phyloP scores from a whole-genome alignment of 2,888 invertebrate genomes.

The Antitype chi region DNA sequence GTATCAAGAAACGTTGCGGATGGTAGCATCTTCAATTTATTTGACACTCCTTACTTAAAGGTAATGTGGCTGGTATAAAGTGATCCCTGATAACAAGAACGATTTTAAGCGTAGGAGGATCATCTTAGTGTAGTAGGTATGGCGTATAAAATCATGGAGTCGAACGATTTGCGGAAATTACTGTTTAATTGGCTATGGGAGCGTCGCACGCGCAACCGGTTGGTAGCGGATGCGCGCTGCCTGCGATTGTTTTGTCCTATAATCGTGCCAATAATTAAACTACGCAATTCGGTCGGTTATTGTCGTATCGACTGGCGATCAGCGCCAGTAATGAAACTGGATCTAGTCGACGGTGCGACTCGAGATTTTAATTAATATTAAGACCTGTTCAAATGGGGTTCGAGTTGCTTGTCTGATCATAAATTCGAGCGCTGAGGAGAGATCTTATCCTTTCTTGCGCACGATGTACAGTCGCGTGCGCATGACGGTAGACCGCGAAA shows the following conservation, averaged over 20 bases:
- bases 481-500: neutral
- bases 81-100: constrained; percentile 20
- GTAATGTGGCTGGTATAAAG: constrained; percentile 41
- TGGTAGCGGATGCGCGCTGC: constrained; percentile 44
- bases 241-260: constrained; percentile 54
- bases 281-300: constrained; percentile 49
- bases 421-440: constrained; percentile 38
- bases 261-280: constrained; percentile 54
- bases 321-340: constrained; percentile 52
- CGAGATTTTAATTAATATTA: constrained; percentile 66
- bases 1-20: constrained; percentile 51
- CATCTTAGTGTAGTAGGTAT: constrained; percentile 18
- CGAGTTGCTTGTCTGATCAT: constrained; percentile 59
- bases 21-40: constrained; percentile 70
- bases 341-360: constrained; percentile 38
- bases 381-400: constrained; percentile 61
- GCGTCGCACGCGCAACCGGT: constrained; percentile 63
- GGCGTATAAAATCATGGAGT: constrained; percentile 62
- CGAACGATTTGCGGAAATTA: constrained; percentile 74
- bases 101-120: neutral
- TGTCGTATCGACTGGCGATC: constrained; percentile 52
- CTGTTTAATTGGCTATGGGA: constrained; percentile 73
- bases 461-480: constrained; percentile 21
- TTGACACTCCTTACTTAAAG: constrained; percentile 64
- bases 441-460: constrained; percentile 42